A percentile compares a stretch with the other conserved stretches of the same genome.
Evolutionary conservation across 2,797 vertebrate species (phyloP).

Genomic region (Simalia tracyae): DNA sequence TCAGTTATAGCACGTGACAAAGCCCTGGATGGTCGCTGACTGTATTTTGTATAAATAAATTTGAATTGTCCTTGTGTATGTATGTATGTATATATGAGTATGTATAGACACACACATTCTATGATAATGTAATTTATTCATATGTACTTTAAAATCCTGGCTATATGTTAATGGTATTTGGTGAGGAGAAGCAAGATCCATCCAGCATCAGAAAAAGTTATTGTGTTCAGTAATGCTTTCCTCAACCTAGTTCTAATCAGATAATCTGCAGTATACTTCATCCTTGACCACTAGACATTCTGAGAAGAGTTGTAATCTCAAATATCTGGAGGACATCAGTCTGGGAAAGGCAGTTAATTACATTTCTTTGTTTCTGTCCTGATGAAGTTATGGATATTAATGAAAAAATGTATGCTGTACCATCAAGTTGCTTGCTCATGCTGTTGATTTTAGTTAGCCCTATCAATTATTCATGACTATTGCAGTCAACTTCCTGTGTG

Average conservation of each 20-base stretch:
- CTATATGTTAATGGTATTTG: neutral
- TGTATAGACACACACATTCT: neutral
- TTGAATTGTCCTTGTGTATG: neutral
- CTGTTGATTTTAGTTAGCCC: neutral
- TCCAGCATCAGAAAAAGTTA: neutral
- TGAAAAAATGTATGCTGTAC: neutral
- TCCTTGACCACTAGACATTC: neutral
- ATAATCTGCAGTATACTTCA: neutral
- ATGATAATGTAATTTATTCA: neutral
- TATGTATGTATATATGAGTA: neutral
- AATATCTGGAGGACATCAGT: neutral
- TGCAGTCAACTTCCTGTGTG: neutral
- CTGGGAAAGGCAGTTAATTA: neutral
- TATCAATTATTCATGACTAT: neutral
- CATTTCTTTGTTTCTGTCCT: neutral
- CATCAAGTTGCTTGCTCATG: neutral
- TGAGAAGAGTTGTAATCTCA: neutral
- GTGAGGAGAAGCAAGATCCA: neutral
- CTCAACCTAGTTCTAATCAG: neutral
- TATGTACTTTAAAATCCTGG: neutral
- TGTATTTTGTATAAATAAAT: neutral
- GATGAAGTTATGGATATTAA: neutral
- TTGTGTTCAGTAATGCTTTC: neutral
- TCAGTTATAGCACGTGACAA: slow-evolving; percentile 89
- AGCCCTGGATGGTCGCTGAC: slow-evolving; percentile 87